phyloP scores from a whole-genome alignment of 2,888 invertebrate genomes.

The Xestia rhomboidea region DNA sequence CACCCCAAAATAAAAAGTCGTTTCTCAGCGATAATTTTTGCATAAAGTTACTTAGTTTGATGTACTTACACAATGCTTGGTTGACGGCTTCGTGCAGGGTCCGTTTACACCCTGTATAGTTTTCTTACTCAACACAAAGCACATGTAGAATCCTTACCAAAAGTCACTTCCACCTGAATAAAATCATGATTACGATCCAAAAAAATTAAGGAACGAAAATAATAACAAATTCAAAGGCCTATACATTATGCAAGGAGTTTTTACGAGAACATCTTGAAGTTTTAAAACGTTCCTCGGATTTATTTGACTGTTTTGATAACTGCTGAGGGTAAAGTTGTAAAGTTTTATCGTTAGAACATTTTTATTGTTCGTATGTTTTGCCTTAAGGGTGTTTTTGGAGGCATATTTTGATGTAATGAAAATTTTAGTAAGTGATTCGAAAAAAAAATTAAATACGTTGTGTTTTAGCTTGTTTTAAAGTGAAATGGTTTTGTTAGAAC shows the following conservation, averaged over 20 bases:
- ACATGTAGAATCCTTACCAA: neutral
- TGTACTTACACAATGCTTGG: no score
- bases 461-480: neutral
- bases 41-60: no score
- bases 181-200: slow-evolving; percentile 35
- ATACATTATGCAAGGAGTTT: slow-evolving; percentile 78
- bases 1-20: no score
- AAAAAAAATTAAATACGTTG: neutral
- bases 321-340: slow-evolving; percentile 67
- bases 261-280: slow-evolving; percentile 76
- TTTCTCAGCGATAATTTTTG: no score
- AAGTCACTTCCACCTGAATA: neutral
- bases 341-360: slow-evolving; percentile 67
- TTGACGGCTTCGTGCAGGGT: no score
- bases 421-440: slow-evolving; percentile 31
- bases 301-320: slow-evolving; percentile 79
- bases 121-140: neutral
- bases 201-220: slow-evolving; percentile 63
- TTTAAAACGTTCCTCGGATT: slow-evolving; percentile 77
- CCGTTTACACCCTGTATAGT: no score
- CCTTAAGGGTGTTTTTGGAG: slow-evolving; percentile 28
- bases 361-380: slow-evolving; percentile 58
- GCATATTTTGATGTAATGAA: slow-evolving; percentile 33
- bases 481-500: neutral
- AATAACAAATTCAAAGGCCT: slow-evolving; percentile 72